Conservation (phyloP, 2,113 vertebrate genomes). For the Meleagris gallopavo region DNA sequence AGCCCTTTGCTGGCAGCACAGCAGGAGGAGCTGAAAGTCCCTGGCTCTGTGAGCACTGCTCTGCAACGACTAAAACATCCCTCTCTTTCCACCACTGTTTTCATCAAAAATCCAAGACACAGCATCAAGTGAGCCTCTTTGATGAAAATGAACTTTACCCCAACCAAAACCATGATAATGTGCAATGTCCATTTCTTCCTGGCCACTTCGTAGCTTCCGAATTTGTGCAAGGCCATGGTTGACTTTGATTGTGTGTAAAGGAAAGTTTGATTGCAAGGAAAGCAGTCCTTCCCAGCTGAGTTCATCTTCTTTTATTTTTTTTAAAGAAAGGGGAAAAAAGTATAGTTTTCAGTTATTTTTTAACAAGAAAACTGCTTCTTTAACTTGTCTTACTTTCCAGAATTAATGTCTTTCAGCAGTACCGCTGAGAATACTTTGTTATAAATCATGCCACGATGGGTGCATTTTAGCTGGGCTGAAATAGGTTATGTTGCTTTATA, state of each 20-base stretch:
- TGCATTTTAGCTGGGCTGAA: background rate
- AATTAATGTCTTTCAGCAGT: background rate
- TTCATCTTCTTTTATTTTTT: background rate
- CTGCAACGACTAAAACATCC: background rate
- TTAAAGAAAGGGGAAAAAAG: background rate
- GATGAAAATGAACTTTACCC: background rate
- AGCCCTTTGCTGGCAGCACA: background rate
- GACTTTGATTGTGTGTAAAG: background rate
- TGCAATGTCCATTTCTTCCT: background rate
- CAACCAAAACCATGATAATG: background rate
- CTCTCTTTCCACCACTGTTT: background rate
- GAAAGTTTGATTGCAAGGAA: background rate
- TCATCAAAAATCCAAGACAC: background rate
- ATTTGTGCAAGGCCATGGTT: background rate
- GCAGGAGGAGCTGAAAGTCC: background rate
- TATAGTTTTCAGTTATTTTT: background rate
- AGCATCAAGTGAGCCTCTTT: background rate
- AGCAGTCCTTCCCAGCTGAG: background rate
- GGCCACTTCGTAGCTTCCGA: background rate
- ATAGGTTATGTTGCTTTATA: background rate
- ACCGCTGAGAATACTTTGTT: background rate
- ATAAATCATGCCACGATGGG: background rate
- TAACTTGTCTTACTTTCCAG: background rate
- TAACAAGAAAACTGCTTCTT: background rate
- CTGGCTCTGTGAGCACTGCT: background rate